A percentile compares a stretch with the other conserved stretches of the same genome.
These are phyloP conservation scores for Smutsia gigantea DNA, from an alignment of 2,797 vertebrate species.

Conservation along the genomic window DNA sequence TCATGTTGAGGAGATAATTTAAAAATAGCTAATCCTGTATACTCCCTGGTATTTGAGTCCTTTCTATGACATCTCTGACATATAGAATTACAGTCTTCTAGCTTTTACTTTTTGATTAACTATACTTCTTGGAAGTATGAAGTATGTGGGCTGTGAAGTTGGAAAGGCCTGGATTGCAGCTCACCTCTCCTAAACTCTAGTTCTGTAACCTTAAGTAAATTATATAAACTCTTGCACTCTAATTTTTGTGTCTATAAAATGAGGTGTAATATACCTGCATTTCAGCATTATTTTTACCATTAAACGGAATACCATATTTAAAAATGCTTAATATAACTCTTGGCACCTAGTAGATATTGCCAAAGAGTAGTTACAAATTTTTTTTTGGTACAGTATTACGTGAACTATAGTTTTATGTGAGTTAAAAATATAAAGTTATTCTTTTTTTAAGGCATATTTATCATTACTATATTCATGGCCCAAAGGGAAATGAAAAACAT, in stretches of 20 bases:
- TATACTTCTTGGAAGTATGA: background rate
- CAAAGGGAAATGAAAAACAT: slow-evolving; percentile 88
- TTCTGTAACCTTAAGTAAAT: slow-evolving; percentile 9
- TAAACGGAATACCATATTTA: background rate
- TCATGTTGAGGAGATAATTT: background rate
- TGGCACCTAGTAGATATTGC: background rate
- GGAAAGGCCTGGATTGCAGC: background rate
- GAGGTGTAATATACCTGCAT: background rate
- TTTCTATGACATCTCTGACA: background rate
- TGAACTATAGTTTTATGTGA: slow-evolving; percentile 44
- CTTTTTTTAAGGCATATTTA: slow-evolving; percentile 93
- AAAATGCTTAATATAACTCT: background rate
- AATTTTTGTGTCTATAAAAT: background rate
- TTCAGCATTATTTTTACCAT: slow-evolving; percentile 53
- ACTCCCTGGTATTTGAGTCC: background rate
- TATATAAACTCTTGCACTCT: background rate
- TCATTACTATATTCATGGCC: slow-evolving; percentile 97
- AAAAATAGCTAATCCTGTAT: background rate
- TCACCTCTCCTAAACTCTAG: background rate
- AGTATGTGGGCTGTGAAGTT: slow-evolving; percentile 8
- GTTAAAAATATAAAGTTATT: slow-evolving; percentile 50
- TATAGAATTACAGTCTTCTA: background rate
- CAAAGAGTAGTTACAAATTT: background rate
- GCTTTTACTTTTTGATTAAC: background rate
- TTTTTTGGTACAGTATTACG: slow-evolving; percentile 37